Evolutionary conservation across 92 coral and sea anemone species (phyloP), one percentile per base, ranked within the genome.

Genomic region (Parazoanthus darwini): DNA sequence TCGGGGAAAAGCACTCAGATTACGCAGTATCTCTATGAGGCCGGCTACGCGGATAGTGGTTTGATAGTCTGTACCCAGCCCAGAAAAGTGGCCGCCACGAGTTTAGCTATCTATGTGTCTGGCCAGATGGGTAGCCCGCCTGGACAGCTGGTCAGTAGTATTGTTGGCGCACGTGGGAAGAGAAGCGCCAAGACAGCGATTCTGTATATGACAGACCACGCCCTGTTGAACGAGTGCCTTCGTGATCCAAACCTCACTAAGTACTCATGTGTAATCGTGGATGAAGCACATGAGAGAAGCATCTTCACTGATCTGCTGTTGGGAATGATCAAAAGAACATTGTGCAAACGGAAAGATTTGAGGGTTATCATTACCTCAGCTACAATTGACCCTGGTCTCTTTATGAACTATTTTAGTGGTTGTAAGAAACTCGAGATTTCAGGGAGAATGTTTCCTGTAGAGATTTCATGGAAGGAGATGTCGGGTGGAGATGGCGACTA

Each of bases 1-100:
- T 97, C 99, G 1, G 99, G 99, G 42, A 97, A 97, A 82, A 97
- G 99, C 79, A 97, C 98, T 3, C 99, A 97, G 87, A 74, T 97
- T 79, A 94, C 95, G 23, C 98, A 95, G 77, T 97, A 94, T 74
- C 91, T 97, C 5, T 96, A 93, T 36, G 99, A 97, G 48, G 94
- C 95, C 3, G 93, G 93, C 2, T 91, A 90, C 78, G 91, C 96
- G 18, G 86, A 91, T 18, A 65, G 85, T 8, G 91, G 93, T 15
- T 38, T 82, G 10, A 94, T 97, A 72, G 96, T 93, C 8, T 96
- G 98, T 74, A 97, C 99, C 26, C 99, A 97, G 77, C 99, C 99
- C 48, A 76, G 99, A 78, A 97, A 97, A 74, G 96, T 97, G 10
- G 99, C 99, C 29, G 99, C 99, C 66, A 92, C 94, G 23, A 94